phyloP scores from a whole-genome alignment of 2,888 invertebrate genomes.

The Caenorhabditis auriculariae region DNA sequence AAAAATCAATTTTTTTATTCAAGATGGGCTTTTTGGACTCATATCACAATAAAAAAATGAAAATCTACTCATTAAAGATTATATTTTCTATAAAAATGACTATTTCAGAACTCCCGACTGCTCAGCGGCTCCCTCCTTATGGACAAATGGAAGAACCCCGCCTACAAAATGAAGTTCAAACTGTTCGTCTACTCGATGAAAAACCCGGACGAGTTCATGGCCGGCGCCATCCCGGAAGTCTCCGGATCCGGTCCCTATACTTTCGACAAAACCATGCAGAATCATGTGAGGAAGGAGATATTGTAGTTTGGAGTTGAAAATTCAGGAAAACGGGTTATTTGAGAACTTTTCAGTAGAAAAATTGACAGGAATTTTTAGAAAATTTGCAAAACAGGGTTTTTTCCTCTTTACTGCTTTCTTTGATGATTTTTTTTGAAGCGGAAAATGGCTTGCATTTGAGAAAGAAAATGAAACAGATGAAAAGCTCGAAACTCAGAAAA shows the following conservation, averaged over 20 bases:
- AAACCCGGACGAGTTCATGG: constrained; percentile 61
- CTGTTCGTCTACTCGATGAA: constrained; percentile 59
- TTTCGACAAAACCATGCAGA: constrained; percentile 56
- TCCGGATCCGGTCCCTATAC: constrained; percentile 60
- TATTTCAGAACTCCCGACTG: constrained; percentile 47
- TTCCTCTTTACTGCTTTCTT: too few species aligned
- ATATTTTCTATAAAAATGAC: neutral
- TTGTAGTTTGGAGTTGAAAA: too few species aligned
- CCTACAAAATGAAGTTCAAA: constrained; percentile 51
- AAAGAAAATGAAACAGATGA: neutral
- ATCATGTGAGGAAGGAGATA: too few species aligned
- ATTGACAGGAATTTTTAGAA: neutral
- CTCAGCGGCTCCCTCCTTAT: constrained; percentile 45
- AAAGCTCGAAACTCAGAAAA: too few species aligned
- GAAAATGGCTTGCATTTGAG: neutral
- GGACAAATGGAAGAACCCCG: constrained; percentile 57
- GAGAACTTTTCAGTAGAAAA: neutral
- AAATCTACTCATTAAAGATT: neutral
- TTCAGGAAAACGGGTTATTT: too few species aligned
- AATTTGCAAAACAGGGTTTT: too few species aligned
- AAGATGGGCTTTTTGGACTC: too few species aligned
- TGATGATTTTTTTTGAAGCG: too few species aligned
- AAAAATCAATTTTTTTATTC: neutral
- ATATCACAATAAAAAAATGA: too few species aligned
- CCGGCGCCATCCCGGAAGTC: constrained; percentile 55